These are phyloP conservation scores for rat (Rattus norvegicus) DNA, from an alignment of 2,113 vertebrate species.

Conservation along the genomic window GRCr8 NC_086026.1:79805501-79806000, in stretches of 20 bases:
- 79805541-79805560: neutral
- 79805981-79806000: neutral
- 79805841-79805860: neutral
- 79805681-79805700: neutral
- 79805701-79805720: neutral
- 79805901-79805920: neutral
- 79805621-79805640: neutral
- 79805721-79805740: neutral
- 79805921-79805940: neutral
- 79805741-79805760: neutral
- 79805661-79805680: neutral
- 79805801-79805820: neutral
- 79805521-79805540: neutral
- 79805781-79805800: conserved; percentile 11
- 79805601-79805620: no score
- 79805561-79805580: neutral
- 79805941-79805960: neutral
- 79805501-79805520: neutral
- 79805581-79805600: neutral
- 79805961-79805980: neutral
- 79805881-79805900: neutral
- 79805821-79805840: neutral
- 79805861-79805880: neutral
- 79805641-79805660: neutral
- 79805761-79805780: neutral